phyloP scores from a whole-genome alignment of 2,888 invertebrate genomes.

The Zonitis immaculata region DNA sequence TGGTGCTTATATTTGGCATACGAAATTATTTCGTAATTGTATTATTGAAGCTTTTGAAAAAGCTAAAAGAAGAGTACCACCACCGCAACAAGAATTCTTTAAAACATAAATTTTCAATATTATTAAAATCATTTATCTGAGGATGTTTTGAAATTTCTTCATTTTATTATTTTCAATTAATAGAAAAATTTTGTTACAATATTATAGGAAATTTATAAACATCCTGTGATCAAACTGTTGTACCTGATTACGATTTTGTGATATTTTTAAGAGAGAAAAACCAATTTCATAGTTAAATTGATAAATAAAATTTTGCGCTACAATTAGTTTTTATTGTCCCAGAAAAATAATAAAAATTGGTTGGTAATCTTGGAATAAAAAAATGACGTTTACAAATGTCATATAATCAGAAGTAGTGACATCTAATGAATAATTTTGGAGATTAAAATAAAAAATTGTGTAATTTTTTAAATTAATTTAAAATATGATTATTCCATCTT shows the following conservation, averaged over 20 bases:
- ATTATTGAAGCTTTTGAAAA: slow-evolving; percentile 73
- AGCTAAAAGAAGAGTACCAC: slow-evolving; percentile 52
- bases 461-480: too few relatives aligned
- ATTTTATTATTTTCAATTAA: neutral
- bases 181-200: neutral
- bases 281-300: too few relatives aligned
- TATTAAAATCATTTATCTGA: slow-evolving; percentile 10
- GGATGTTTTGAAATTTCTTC: slow-evolving; percentile 12
- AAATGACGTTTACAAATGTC: too few relatives aligned
- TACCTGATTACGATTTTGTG: slow-evolving; percentile 18
- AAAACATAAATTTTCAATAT: slow-evolving; percentile 20
- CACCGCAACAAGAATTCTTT: slow-evolving; percentile 26
- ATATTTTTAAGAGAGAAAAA: too few relatives aligned
- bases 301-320: too few relatives aligned
- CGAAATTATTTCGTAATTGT: slow-evolving; percentile 75
- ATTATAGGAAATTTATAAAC: neutral
- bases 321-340: too few relatives aligned
- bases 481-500: too few relatives aligned
- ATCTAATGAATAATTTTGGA: too few relatives aligned
- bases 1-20: slow-evolving; percentile 80
- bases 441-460: too few relatives aligned
- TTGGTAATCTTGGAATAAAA: too few relatives aligned
- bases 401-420: too few relatives aligned
- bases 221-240: slow-evolving; percentile 2
- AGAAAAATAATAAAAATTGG: too few relatives aligned